Conservation (phyloP, 2,797 vertebrate genomes). For the Adrianichthys oophorus region DNA sequence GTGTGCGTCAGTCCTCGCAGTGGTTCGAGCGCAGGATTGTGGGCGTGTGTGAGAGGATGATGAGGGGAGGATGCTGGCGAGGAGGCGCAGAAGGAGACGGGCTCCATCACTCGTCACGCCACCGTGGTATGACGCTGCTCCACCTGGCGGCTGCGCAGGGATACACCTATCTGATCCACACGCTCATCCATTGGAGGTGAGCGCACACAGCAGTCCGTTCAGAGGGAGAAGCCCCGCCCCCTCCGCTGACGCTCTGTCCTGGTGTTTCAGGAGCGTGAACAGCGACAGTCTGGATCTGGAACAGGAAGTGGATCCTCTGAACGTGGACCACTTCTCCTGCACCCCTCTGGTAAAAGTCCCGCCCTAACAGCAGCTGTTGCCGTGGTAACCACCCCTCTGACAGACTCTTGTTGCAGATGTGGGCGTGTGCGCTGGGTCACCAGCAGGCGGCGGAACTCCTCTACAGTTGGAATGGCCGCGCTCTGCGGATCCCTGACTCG, state of each 20-base stretch:
- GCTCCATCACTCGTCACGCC: conserved; percentile 80
- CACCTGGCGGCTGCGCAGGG: conserved; percentile 91
- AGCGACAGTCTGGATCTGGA: conserved; percentile 85
- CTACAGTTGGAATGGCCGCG: conserved; percentile 82
- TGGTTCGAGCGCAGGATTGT: conserved; percentile 89
- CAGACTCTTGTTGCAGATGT: conserved; percentile 79
- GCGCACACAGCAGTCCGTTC: conserved; percentile 15
- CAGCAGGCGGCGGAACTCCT: conserved; percentile 83
- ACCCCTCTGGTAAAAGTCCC: conserved; percentile 82
- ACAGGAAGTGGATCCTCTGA: conserved; percentile 88
- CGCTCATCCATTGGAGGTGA: conserved; percentile 87
- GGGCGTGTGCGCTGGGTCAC: conserved; percentile 92
- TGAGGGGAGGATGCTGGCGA: conserved; percentile 77
- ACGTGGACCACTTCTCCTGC: conserved; percentile 92
- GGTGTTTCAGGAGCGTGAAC: conserved; percentile 72
- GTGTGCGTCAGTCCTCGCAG: conserved; percentile 34
- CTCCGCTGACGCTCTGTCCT: background rate
- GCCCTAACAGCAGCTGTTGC: background rate
- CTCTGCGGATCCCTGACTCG: conserved; percentile 86
- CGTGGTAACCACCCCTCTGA: background rate
- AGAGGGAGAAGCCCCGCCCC: background rate
- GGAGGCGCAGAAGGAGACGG: conserved; percentile 64
- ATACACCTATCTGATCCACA: conserved; percentile 88
- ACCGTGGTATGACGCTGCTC: conserved; percentile 90
- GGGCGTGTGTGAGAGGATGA: conserved; percentile 88